A percentile compares a stretch with the other conserved stretches of the same genome.
These are phyloP conservation scores for Lagorchestes hirsutus DNA, from an alignment of 2,797 vertebrate species.

Conservation along the genomic window DNA sequence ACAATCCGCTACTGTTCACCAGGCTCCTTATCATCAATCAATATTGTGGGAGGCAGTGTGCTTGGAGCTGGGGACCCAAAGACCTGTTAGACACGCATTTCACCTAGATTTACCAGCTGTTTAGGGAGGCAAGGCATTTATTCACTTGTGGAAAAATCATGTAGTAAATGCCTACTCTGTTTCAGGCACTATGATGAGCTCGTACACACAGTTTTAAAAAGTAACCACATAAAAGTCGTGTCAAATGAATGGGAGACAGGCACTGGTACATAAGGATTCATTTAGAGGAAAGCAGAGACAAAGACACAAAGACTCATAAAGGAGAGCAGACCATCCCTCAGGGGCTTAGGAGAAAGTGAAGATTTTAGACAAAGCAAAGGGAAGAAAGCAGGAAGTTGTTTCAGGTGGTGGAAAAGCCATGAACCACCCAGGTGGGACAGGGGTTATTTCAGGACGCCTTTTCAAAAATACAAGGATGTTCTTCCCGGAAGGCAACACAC, in stretches of 20 bases:
- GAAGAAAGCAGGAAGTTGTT: background rate
- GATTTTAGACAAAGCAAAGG: background rate
- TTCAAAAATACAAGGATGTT: background rate
- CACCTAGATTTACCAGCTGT: background rate
- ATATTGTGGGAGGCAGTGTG: background rate
- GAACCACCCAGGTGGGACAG: background rate
- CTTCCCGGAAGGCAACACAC: background rate
- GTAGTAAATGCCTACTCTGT: background rate
- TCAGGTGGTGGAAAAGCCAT: background rate
- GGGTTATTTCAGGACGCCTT: background rate
- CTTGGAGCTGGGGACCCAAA: background rate
- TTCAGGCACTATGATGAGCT: background rate
- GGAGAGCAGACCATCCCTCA: background rate
- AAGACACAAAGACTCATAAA: background rate
- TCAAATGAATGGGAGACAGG: background rate
- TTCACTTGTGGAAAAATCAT: background rate
- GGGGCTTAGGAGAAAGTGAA: background rate
- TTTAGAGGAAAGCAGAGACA: background rate
- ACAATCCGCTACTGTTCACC: background rate
- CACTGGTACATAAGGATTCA: background rate
- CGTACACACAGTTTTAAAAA: background rate
- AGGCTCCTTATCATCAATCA: background rate
- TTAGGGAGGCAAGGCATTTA: background rate
- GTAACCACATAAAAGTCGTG: background rate
- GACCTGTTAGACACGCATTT: background rate